phyloP scores from a whole-genome alignment of 2,888 invertebrate genomes.

The Philereme vetulata region DNA sequence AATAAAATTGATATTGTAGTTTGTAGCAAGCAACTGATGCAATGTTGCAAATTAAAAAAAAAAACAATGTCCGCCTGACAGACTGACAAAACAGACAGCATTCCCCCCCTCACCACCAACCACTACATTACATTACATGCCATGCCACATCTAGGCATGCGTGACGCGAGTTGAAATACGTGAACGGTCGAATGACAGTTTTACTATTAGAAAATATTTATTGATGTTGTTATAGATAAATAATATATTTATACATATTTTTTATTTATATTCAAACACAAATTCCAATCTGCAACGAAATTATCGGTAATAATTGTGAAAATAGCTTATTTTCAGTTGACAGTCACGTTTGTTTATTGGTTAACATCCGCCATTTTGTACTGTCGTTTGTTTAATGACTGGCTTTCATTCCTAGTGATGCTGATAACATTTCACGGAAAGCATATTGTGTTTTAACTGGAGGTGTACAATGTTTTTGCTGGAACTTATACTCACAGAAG shows the following conservation, averaged over 20 bases:
- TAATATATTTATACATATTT: constrained; percentile 72
- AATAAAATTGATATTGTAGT: too few relatives aligned
- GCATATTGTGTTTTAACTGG: constrained; percentile 69
- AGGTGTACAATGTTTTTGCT: constrained; percentile 79
- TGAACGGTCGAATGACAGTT: constrained; percentile 79
- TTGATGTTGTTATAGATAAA: constrained; percentile 62
- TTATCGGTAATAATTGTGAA: constrained; percentile 34
- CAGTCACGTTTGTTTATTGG: constrained; percentile 83
- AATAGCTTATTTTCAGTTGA: constrained; percentile 61
- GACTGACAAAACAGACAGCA: too few relatives aligned
- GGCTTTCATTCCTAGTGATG: constrained; percentile 73
- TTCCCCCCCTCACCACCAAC: too few relatives aligned
- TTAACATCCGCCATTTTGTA: constrained; percentile 84
- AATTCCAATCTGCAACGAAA: constrained; percentile 38
- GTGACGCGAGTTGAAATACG: constrained; percentile 61
- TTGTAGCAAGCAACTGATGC: too few relatives aligned
- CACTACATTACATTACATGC: too few relatives aligned
- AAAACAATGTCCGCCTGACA: too few relatives aligned
- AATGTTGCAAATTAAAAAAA: too few relatives aligned
- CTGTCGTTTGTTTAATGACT: constrained; percentile 84
- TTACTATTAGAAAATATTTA: constrained; percentile 70
- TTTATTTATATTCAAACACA: constrained; percentile 65
- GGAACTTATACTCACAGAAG: constrained; percentile 71
- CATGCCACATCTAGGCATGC: background rate
- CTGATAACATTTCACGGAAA: constrained; percentile 65